These are phyloP conservation scores for Sebastolobus altivelis DNA, from an alignment of 2,797 vertebrate species.

Conservation along the genomic window DNA sequence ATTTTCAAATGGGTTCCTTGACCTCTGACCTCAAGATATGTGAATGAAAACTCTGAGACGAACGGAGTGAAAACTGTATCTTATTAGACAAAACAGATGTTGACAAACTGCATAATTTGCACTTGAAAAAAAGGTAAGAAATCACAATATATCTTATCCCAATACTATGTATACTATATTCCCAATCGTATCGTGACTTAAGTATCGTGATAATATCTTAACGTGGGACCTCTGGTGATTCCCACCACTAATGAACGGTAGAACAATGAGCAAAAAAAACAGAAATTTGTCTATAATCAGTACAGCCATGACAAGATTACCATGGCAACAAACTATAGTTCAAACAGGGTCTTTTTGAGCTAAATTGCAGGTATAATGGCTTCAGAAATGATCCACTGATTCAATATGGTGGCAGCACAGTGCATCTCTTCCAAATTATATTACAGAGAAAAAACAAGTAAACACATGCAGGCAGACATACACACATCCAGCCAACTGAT, in stretches of 20 bases:
- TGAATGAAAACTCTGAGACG: too few species aligned
- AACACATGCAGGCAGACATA: not conserved
- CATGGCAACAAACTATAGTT: not conserved
- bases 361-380: not conserved
- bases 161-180: too few species aligned
- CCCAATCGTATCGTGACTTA: too few species aligned
- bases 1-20: too few species aligned
- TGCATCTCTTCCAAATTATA: conserved; percentile 16
- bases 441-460: conserved; percentile 19
- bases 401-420: not conserved
- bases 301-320: not conserved
- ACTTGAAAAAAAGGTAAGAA: too few species aligned
- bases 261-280: not conserved
- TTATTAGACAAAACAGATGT: too few species aligned
- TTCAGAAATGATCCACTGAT: conserved; percentile 1
- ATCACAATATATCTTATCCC: too few species aligned
- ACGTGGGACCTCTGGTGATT: too few species aligned
- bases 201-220: too few species aligned
- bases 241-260: not conserved
- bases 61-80: too few species aligned
- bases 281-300: not conserved
- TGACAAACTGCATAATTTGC: too few species aligned
- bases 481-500: conserved; percentile 9
- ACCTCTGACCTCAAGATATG: too few species aligned
- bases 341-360: not conserved